Conservation (phyloP, 2,888 invertebrate species). For the Ophioninae sp. region DNA sequence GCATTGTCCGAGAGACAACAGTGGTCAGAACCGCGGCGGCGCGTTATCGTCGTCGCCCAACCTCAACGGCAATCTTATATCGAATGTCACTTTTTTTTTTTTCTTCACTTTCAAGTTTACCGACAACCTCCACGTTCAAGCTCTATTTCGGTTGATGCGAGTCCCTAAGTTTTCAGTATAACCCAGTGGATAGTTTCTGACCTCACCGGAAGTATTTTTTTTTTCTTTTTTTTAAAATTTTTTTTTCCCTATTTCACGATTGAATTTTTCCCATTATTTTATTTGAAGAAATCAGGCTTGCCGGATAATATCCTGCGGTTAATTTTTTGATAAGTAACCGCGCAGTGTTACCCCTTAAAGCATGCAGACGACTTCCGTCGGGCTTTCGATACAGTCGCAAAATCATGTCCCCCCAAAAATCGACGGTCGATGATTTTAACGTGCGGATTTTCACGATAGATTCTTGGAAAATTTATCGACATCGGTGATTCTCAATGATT, state of each 20-base stretch:
- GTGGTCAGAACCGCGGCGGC: slow-evolving; percentile 56
- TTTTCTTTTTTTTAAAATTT: neutral
- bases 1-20: slow-evolving; percentile 43
- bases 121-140: neutral
- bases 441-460: slow-evolving; percentile 6
- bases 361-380: neutral
- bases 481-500: slow-evolving; percentile 8
- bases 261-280: neutral
- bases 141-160: neutral
- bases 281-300: neutral
- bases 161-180: slow-evolving; percentile 1
- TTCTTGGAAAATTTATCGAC: slow-evolving; percentile 3
- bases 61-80: neutral
- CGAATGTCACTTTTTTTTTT: neutral
- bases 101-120: slow-evolving; percentile 1
- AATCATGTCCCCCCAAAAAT: slow-evolving; percentile 22
- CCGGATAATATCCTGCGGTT: neutral
- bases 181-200: neutral
- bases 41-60: slow-evolving; percentile 56
- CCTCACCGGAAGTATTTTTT: neutral
- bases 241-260: neutral
- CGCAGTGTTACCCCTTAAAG: neutral
- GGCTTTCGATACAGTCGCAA: neutral
- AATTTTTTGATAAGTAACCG: neutral
- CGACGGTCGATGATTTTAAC: slow-evolving; percentile 25